Evolutionary conservation across 2,113 vertebrate genomes (phyloP).

Genomic region (Colossoma macropomum): DNA sequence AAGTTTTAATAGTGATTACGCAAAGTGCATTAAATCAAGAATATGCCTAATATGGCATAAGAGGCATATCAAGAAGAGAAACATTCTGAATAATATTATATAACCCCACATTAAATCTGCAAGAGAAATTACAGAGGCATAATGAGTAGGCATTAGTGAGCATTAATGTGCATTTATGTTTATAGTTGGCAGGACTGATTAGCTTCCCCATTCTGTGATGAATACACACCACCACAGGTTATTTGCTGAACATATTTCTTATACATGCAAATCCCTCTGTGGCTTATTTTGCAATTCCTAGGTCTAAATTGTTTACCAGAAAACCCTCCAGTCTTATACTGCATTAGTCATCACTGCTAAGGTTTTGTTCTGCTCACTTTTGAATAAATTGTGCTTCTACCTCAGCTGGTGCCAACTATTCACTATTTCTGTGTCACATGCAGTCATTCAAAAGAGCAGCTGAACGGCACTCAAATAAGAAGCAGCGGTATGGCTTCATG

Average conservation of each 20-base stretch:
- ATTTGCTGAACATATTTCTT: conserved; percentile 30
- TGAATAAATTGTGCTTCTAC: not conserved
- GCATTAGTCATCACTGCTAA: conserved; percentile 6
- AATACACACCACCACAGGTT: conserved; percentile 34
- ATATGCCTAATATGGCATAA: conserved; percentile 29
- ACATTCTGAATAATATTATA: conserved; percentile 22
- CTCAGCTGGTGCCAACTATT: not conserved
- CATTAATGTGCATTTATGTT: conserved; percentile 35
- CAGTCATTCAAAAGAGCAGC: not conserved
- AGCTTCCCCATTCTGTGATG: conserved; percentile 23
- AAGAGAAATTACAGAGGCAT: conserved; percentile 35
- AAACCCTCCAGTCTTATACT: not conserved
- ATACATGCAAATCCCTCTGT: conserved; percentile 38
- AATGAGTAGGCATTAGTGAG: conserved; percentile 22
- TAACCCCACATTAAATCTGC: conserved; percentile 36
- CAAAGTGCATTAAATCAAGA: conserved; percentile 20
- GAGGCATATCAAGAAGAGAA: conserved; percentile 23
- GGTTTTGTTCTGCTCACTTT: conserved; percentile 3
- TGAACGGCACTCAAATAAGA: not conserved
- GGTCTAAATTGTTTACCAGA: conserved; percentile 33
- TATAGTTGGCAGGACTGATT: conserved; percentile 29
- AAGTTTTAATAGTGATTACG: conserved; percentile 36
- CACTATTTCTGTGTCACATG: not conserved
- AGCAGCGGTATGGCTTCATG: not conserved
- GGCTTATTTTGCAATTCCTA: conserved; percentile 23